Evolutionary conservation across 2,113 vertebrate species (phyloP), one percentile per base, ranked within the genome.

Genomic region (Caretta caretta): DNA sequence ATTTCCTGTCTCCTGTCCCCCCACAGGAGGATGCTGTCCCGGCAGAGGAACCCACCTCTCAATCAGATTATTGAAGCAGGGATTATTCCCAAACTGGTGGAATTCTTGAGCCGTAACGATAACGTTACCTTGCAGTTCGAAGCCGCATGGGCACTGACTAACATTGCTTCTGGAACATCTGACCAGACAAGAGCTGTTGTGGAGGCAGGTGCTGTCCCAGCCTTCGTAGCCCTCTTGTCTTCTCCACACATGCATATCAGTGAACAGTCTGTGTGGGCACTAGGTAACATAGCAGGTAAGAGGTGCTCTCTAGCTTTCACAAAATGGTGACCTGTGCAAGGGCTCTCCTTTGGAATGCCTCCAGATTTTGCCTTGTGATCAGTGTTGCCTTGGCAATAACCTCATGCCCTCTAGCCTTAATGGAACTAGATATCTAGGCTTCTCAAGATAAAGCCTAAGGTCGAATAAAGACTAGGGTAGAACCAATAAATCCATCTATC

Each of bases 241-340:
- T 99, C 99, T 4, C 98, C 99, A 0, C 90, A 98, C 86, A 81
- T 99, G 96, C 98, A 99, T 89, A 99, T 99, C 97, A 99, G 99
- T 0, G 99, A 99, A 89, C 99, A 99, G 97, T 96, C 99, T 0
- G 99, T 99, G 82, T 99, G 99, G 99, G 99, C 99, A 2, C 97
- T 99, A 46, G 99, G 99, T 27, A 99, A 99, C 81, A 99, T 99
- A 3, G 99, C 99, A 91, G 99, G 99, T 99, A 92, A 98, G 98
- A 38, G 5, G 27, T 5, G 6, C 42, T 83, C 38, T 17, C 48
- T 69, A 35, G 8, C 8, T 76, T 53, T 42, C 57, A 54, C 9
- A 25, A 69, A 69, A n/a, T 53, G 42, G 49, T 2, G 6, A 20
- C 29, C 27, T 49, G 5, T 10, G 50, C 87, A 53, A 54, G 19